Percentiles rank a stretch among this genome's conserved stretches.
phyloP scores from a whole-genome alignment of 2,888 invertebrate species.

The Temnothorax rugatulus region DNA sequence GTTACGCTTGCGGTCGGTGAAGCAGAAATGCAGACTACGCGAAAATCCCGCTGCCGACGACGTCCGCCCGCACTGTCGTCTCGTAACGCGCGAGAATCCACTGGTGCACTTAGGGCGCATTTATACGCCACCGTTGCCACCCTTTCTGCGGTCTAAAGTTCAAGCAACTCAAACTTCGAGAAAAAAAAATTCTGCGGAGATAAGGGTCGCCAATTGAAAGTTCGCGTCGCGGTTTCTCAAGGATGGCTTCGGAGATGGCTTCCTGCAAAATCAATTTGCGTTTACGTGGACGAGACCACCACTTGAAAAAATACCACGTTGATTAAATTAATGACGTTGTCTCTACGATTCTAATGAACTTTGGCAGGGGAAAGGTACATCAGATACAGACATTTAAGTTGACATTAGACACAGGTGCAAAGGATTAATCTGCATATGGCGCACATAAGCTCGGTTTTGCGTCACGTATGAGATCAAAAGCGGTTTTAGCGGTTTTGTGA shows the following conservation, averaged over 20 bases:
- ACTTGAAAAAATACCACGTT: neutral
- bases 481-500: constrained; percentile 3
- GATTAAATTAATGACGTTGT: constrained; percentile 40
- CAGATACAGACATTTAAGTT: constrained; percentile 38
- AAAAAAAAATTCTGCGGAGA: neutral
- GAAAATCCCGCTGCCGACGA: constrained; percentile 66
- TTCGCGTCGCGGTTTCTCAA: constrained; percentile 20
- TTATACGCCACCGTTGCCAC: constrained; percentile 48
- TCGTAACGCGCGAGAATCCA: constrained; percentile 56
- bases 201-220: constrained; percentile 44
- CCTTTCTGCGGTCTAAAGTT: constrained; percentile 45
- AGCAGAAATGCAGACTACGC: constrained; percentile 76
- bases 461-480: constrained; percentile 16
- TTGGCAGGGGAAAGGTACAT: constrained; percentile 20
- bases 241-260: neutral
- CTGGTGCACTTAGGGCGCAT: constrained; percentile 61
- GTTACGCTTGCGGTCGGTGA: constrained; percentile 78
- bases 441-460: constrained; percentile 2
- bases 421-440: constrained; percentile 34
- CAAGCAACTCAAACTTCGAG: constrained; percentile 47
- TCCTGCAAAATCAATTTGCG: constrained; percentile 37
- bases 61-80: constrained; percentile 60
- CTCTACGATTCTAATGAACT: constrained; percentile 23
- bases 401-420: constrained; percentile 43
- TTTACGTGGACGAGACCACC: neutral